Conservation (phyloP, 2,113 vertebrate species). For the Istiophorus platypterus region DNA sequence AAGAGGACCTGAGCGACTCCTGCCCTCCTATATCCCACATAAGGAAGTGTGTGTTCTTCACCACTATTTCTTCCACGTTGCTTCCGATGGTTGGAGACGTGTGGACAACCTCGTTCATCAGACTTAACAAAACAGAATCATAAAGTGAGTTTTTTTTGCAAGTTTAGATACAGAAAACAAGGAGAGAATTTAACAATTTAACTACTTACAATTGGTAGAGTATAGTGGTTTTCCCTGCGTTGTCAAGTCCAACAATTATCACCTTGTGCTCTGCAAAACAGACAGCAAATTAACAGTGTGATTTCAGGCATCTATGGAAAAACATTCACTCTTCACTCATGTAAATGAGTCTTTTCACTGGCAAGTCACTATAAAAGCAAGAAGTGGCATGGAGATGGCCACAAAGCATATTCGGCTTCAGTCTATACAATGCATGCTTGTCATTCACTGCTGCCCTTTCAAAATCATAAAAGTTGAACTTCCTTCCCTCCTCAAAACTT, state of each 20-base stretch:
- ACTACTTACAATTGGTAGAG: slow-evolving; percentile 98
- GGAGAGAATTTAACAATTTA: not conserved
- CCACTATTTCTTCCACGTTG: slow-evolving; percentile 98
- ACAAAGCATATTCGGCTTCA: not conserved
- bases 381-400: rapidly evolving
- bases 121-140: slow-evolving; percentile 79
- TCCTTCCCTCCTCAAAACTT: slow-evolving; percentile 31
- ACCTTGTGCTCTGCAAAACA: slow-evolving; percentile 96
- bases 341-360: not conserved
- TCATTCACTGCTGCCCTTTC: not conserved
- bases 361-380: not conserved
- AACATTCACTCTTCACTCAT: not conserved
- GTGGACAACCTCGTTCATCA: slow-evolving; percentile 99
- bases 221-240: slow-evolving; percentile 99
- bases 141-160: slow-evolving; percentile 1
- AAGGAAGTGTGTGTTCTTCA: slow-evolving; percentile 98
- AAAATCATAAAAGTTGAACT: slow-evolving; percentile 10
- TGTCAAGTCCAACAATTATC: slow-evolving; percentile 98
- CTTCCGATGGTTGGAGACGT: slow-evolving; percentile 99
- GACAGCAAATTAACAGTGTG: not conserved
- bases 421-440: slow-evolving; percentile 13
- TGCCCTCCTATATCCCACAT: slow-evolving; percentile 99
- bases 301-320: not conserved
- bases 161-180: not conserved
- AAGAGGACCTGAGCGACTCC: slow-evolving; percentile 97